These are phyloP conservation scores for Mycteria americana DNA, from an alignment of 2,797 vertebrate genomes.

Conservation along the genomic window DNA sequence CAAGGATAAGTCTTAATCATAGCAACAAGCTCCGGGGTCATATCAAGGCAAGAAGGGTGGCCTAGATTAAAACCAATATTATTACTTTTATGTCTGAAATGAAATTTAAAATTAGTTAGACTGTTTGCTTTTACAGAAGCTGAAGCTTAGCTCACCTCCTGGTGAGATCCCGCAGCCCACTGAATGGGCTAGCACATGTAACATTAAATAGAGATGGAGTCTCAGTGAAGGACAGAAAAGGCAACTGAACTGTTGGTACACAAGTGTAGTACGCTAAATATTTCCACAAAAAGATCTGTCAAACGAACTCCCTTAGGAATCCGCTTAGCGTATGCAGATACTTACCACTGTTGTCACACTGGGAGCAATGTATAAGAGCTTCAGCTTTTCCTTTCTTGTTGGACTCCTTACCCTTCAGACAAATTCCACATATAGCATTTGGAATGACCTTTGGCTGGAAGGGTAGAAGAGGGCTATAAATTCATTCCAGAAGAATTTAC, in stretches of 20 bases:
- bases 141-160: background rate
- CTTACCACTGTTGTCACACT: slow-evolving; percentile 98
- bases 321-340: slow-evolving; percentile 51
- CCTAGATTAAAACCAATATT: slow-evolving; percentile 82
- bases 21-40: slow-evolving; percentile 87
- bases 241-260: background rate
- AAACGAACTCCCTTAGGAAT: slow-evolving; percentile 30
- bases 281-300: background rate
- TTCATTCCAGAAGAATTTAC: slow-evolving; percentile 80
- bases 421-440: slow-evolving; percentile 99
- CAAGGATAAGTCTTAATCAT: slow-evolving; percentile 96
- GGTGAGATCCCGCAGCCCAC: background rate
- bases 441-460: slow-evolving; percentile 99
- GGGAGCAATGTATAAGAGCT: slow-evolving; percentile 98
- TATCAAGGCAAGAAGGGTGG: slow-evolving; percentile 97
- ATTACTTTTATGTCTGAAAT: slow-evolving; percentile 56
- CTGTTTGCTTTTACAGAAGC: background rate
- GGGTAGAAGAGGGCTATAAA: slow-evolving; percentile 99
- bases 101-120: background rate
- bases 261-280: background rate
- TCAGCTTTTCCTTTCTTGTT: slow-evolving; percentile 97
- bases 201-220: background rate
- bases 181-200: background rate
- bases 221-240: background rate
- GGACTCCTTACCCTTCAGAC: slow-evolving; percentile 99